Conservation (phyloP, 1,140 invertebrate species). For the Coboldia fuscipes region DNA sequence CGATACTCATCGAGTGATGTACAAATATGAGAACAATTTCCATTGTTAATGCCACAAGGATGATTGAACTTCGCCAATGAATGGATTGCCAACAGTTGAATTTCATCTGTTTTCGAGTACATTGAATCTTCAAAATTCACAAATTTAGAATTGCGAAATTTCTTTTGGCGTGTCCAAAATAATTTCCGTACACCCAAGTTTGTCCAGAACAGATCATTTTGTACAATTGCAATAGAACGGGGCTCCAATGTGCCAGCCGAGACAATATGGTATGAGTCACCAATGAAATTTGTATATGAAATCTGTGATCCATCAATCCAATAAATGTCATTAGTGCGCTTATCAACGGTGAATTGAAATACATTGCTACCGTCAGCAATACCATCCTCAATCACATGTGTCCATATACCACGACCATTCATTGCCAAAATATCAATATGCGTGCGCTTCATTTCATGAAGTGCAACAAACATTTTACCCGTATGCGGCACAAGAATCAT, state of each 20-base stretch:
- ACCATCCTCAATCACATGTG: conserved; percentile 25
- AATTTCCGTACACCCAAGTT: conserved; percentile 24
- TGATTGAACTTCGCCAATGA: conserved; percentile 16
- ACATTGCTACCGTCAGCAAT: conserved; percentile 16
- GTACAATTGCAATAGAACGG: conserved; percentile 27
- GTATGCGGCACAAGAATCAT: conserved; percentile 37
- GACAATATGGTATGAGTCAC: conserved; percentile 8
- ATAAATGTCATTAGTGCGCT: conserved; percentile 11
- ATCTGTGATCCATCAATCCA: conserved; percentile 10
- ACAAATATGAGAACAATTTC: conserved; percentile 54
- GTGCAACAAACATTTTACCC: conserved; percentile 46
- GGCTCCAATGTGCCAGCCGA: conserved; percentile 19
- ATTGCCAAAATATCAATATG: conserved; percentile 35
- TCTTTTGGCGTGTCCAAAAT: conserved; percentile 33
- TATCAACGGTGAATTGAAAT: conserved; percentile 11
- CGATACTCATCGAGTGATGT: conserved; percentile 14
- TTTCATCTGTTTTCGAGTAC: conserved; percentile 4
- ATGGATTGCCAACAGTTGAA: conserved; percentile 9
- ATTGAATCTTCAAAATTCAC: conserved; percentile 9
- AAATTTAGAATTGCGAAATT: conserved; percentile 12
- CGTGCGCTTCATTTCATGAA: conserved; percentile 21
- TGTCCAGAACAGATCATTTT: conserved; percentile 37
- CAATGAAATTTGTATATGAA: not conserved
- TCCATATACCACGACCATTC: conserved; percentile 25
- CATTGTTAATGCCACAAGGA: conserved; percentile 35